phyloP scores from a whole-genome alignment of 2,888 invertebrate genomes.

The Stratiomys singularior region DNA sequence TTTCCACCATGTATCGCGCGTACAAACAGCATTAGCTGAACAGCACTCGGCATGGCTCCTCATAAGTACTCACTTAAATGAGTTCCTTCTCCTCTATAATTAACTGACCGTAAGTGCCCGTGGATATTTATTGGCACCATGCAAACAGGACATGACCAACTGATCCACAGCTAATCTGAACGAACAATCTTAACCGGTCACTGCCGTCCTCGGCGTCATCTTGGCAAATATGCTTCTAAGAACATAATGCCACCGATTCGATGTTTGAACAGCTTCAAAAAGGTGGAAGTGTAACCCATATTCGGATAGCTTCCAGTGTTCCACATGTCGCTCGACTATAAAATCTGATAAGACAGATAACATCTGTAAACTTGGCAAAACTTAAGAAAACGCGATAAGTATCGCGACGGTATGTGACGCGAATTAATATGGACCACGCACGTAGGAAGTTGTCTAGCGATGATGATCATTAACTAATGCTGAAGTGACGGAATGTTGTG shows the following conservation, averaged over 20 bases:
- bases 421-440: conserved; percentile 4
- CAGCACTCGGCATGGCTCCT: background rate
- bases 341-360: conserved; percentile 25
- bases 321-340: background rate
- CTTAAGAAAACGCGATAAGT: background rate
- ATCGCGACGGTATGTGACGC: background rate
- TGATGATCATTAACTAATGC: conserved; percentile 1
- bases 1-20: conserved; percentile 1
- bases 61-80: background rate
- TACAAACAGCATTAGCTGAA: no score
- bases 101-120: conserved; percentile 4
- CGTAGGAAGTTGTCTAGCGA: background rate
- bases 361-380: conserved; percentile 19
- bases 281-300: conserved; percentile 1
- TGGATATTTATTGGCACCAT: conserved; percentile 16
- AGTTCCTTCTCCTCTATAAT: conserved; percentile 14
- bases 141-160: conserved; percentile 39
- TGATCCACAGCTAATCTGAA: conserved; percentile 27
- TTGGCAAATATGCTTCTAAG: conserved; percentile 11
- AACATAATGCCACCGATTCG: background rate
- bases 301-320: conserved; percentile 17
- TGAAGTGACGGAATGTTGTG: background rate
- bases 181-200: background rate
- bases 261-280: background rate
- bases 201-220: background rate